Evolutionary conservation across 2,113 vertebrate genomes (phyloP).

Genomic region (Salvelinus namaycush): DNA sequence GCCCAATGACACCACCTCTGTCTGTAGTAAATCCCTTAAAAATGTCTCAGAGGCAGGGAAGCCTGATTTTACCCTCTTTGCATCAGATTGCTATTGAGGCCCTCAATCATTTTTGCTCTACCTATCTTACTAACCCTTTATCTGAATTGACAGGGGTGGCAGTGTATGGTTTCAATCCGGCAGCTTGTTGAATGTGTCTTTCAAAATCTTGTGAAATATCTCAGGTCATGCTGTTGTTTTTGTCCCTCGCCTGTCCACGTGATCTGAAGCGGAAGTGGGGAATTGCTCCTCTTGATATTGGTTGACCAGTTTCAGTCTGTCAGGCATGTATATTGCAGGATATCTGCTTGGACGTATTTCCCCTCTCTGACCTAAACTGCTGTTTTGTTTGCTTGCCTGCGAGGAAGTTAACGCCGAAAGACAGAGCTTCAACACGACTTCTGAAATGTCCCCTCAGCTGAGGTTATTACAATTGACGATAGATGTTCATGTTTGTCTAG

Average conservation of each 20-base stretch:
- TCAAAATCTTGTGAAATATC: constrained; percentile 9
- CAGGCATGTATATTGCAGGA: constrained; percentile 6
- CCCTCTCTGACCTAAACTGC: constrained; percentile 13
- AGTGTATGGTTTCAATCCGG: background rate
- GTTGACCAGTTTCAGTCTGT: background rate
- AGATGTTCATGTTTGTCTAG: no score
- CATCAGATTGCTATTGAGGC: background rate
- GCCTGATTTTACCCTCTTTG: constrained; percentile 1
- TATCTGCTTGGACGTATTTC: constrained; percentile 16
- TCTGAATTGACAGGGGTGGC: background rate
- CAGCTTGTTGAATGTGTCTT: constrained; percentile 8
- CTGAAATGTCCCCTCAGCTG: no score
- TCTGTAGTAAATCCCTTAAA: background rate
- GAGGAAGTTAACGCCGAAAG: no score
- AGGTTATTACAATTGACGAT: no score
- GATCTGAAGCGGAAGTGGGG: background rate
- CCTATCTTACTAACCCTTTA: background rate
- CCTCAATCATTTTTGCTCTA: constrained; percentile 3
- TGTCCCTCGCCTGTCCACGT: background rate
- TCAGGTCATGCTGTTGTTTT: background rate
- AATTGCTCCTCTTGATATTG: background rate
- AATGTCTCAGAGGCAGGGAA: constrained; percentile 12
- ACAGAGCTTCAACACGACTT: no score
- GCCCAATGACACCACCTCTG: background rate
- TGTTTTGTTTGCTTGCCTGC: background rate